Evolutionary conservation across 2,888 invertebrate species (phyloP), one percentile per base, ranked within the genome.

Genomic region (Drosophila mercatorum): DNA sequence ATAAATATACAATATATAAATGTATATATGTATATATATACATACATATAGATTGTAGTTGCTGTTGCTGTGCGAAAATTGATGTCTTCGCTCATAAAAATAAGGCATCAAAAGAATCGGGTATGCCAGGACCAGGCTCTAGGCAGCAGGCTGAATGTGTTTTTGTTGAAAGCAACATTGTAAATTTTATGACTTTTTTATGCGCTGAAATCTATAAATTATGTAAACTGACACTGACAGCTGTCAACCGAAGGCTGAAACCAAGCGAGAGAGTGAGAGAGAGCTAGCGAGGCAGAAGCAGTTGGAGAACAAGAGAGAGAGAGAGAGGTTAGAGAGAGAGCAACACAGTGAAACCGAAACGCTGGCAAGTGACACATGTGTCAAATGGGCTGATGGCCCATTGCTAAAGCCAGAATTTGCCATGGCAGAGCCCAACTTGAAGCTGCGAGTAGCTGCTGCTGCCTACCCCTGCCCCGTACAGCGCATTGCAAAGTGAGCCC

Each of bases 101-200:
- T 84, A 88, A 88, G 82, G 85, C 88, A 84, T 87, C 84, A 78
- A 81, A 74, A 74, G 78, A 74, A 73, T 70, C 69, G 52, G 53
- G 60, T 31, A 43, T 68, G 36, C 62, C 40, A 59, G 47, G 38
- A 47, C 12, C 47, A 59, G 49, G 59, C 40, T 55, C 55, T 53
- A 58, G 46, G 47, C 46, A 53, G 62, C 47, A 49, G 80, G 58
- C 71, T 75, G 70, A 69, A 80, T 86, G 78, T 88, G 71, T 80
- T 86, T 80, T 86, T 53, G 87, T 89, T 74, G 87, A 89, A 88
- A 81, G 86, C 87, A 86, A 86, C 86, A 86, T 86, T 86, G 86
- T 90, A 90, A 83, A 86, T 86, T 86, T 86, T 86, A 86, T 83
- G 86, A 86, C 90, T 86, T 88, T 86, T 86, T 86, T 86, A 86